phyloP scores from a whole-genome alignment of 2,797 vertebrate genomes.

The Heteromormyrus szaboi region DNA sequence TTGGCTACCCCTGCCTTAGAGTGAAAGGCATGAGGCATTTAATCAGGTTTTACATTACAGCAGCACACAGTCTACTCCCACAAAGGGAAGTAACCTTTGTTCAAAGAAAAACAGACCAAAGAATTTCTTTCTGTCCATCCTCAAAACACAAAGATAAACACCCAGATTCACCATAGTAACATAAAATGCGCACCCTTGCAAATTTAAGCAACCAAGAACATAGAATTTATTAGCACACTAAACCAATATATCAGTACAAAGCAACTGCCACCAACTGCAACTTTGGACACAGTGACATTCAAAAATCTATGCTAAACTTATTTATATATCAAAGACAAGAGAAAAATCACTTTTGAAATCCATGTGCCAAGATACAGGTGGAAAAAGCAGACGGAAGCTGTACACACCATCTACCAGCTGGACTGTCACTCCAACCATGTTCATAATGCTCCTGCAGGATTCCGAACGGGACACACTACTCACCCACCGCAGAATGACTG shows the following conservation, averaged over 20 bases:
- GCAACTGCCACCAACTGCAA: not conserved
- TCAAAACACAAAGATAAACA: not conserved
- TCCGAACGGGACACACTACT: not conserved
- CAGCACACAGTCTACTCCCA: not conserved
- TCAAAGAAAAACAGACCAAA: not conserved
- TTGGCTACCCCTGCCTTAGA: not conserved
- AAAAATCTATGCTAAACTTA: not conserved
- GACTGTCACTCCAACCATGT: not conserved
- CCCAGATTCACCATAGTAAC: not conserved
- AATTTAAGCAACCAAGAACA: not conserved
- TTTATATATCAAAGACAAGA: not conserved
- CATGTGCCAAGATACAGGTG: not conserved
- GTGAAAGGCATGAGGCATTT: not conserved
- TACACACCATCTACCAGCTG: not conserved
- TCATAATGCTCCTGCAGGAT: not conserved
- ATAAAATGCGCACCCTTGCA: not conserved
- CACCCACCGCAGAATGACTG: not conserved
- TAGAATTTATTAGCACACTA: not conserved
- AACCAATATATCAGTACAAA: not conserved
- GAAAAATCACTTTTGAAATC: not conserved
- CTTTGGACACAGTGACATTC: not conserved
- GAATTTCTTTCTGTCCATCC: not conserved
- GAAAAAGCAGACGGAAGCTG: not conserved
- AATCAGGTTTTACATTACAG: not conserved
- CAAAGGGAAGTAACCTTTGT: not conserved